A percentile compares a stretch with the other conserved stretches of the same genome.
phyloP scores from a whole-genome alignment of 2,113 vertebrate genomes.

The Euleptes europaea region DNA sequence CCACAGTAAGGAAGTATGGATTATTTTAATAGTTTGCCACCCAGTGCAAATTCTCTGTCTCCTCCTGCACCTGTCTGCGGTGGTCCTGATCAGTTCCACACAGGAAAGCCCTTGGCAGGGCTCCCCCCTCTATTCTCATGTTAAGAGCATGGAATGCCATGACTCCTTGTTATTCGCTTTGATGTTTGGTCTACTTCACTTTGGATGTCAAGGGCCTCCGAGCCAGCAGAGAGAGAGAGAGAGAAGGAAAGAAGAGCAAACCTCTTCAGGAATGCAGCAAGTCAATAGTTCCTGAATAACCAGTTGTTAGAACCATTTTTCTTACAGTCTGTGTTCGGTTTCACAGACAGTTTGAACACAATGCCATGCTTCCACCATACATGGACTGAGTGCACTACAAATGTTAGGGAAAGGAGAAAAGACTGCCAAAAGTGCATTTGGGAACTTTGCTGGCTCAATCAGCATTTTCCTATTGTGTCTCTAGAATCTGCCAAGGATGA shows the following conservation, averaged over 20 bases:
- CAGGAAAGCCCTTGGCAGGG: conserved; percentile 28
- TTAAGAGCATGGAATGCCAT: not conserved
- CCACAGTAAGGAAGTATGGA: not conserved
- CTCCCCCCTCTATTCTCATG: not conserved
- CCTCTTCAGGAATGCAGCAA: not conserved
- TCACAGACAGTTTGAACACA: not conserved
- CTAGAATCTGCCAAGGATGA: no score
- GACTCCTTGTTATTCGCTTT: conserved; percentile 25
- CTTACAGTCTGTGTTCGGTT: not conserved
- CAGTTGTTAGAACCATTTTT: not conserved
- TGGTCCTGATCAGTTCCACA: conserved; percentile 12
- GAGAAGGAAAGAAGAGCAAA: not conserved
- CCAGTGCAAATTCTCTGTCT: not conserved
- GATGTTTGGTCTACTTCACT: conserved; percentile 1
- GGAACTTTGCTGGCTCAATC: not conserved
- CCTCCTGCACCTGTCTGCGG: conserved; percentile 6
- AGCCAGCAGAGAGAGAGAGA: not conserved
- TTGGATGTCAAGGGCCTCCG: conserved; percentile 30
- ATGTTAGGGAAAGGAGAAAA: not conserved
- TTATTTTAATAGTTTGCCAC: not conserved
- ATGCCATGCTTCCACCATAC: not conserved
- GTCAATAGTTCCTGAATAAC: not conserved
- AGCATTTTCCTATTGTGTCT: no score
- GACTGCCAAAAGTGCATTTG: not conserved
- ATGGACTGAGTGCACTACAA: not conserved